Evolutionary conservation across 2,888 invertebrate species (phyloP), one percentile per base, ranked within the genome.

Genomic region (Erebia ligea): DNA sequence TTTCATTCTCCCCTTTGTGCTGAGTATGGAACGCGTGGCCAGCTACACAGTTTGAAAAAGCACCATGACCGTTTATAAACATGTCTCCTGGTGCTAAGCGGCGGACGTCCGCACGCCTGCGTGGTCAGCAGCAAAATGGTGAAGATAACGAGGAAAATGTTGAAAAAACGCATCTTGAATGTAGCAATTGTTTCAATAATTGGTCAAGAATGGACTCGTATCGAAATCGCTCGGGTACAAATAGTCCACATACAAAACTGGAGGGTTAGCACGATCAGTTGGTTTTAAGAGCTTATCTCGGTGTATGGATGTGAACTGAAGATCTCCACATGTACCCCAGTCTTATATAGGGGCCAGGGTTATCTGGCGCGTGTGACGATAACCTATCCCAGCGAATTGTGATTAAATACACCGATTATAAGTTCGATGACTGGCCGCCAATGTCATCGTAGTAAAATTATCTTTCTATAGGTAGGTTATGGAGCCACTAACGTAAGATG

Each of bases 381-480:
- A 62, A 48, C 62, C 62, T 91, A 90, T 89, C 88, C 86, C 84
- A 76, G 87, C 89, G 65, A 91, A 91, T 84, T 80, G 81, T 77
- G 85, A 84, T 62, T 85, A 84, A 34, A 63, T 65, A 84, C 34
- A 63, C 64, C 69, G 19, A 54, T 54, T 54, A 54, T 15, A 83
- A 82, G 92, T 91, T 92, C 92, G 91, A 90, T 92, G 92, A 92
- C 91, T 90, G 91, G 75, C 72, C 71, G 79, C 86, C 92, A 92
- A 92, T 92, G 91, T 92, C 92, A 83, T 85, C 83, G 83, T 91
- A 91, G 91, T 92, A 92, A 91, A 90, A 84, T 91, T 90, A 91
- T 91, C 91, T 79, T 75, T 78, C 78, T 76, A 74, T 81, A 79
- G 81, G 79, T 82, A 78, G 80, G 77, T 75, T 75, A 71, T 66